phyloP scores from a whole-genome alignment of 2,113 vertebrate species.

The Archocentrus centrarchus region DNA sequence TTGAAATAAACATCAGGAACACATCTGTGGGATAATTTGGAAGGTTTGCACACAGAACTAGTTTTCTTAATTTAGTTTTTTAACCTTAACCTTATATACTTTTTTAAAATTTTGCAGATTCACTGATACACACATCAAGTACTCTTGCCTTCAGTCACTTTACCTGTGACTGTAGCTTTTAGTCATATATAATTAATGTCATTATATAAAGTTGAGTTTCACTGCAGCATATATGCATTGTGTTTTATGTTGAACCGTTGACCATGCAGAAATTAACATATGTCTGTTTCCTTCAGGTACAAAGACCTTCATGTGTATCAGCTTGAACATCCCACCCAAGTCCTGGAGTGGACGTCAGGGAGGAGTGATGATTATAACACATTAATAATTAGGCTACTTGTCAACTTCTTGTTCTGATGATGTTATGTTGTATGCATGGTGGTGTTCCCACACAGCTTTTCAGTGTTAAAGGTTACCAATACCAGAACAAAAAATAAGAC shows the following conservation, averaged over 20 bases:
- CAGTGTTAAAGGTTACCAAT: too few relatives aligned
- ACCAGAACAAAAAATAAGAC: neutral
- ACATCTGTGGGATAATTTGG: neutral
- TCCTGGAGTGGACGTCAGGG: slow-evolving; percentile 80
- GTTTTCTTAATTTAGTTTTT: neutral
- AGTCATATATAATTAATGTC: too few relatives aligned
- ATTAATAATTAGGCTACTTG: neutral
- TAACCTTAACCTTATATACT: accelerated
- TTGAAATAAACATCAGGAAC: neutral
- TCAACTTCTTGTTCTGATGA: neutral
- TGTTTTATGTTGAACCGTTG: neutral
- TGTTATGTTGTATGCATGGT: neutral
- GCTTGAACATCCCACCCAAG: slow-evolving; percentile 78
- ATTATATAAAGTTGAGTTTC: neutral
- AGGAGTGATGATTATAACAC: slow-evolving; percentile 62
- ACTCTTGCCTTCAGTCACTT: neutral
- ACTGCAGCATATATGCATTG: neutral
- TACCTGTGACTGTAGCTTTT: neutral
- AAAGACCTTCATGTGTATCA: slow-evolving; percentile 81
- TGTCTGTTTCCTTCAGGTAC: slow-evolving; percentile 65
- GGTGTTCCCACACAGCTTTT: too few relatives aligned
- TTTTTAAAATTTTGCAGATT: neutral
- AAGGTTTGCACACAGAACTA: neutral
- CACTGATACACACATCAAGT: accelerated
- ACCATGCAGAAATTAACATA: neutral